phyloP scores from a whole-genome alignment of 1,140 invertebrate genomes.

The Parasteatoda tepidariorum region DNA sequence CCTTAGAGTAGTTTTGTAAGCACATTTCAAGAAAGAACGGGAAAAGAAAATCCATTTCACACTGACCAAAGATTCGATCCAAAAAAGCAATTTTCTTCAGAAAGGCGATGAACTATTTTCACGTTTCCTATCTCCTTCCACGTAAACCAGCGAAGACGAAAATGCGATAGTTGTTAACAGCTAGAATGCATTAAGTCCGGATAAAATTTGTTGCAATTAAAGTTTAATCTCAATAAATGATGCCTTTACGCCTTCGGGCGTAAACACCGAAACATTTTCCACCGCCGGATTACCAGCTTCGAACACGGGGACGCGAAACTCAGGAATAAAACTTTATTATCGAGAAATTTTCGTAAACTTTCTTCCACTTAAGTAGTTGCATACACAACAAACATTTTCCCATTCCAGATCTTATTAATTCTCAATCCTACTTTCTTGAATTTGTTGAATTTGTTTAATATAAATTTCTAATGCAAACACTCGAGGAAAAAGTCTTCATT shows the following conservation, averaged over 20 bases:
- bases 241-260: background rate
- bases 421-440: no score
- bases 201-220: background rate
- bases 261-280: background rate
- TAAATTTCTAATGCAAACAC: no score
- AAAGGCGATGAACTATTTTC: no score
- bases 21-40: background rate
- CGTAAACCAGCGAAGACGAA: background rate
- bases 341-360: no score
- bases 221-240: background rate
- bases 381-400: no score
- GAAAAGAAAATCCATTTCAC: background rate
- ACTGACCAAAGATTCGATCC: background rate
- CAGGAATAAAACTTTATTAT: no score
- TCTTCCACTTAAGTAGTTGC: no score
- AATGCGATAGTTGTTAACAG: background rate
- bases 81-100: background rate
- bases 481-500: no score
- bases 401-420: no score
- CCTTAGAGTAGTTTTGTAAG: background rate
- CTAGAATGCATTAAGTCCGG: background rate
- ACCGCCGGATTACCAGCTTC: background rate
- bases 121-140: background rate
- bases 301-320: no score
- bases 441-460: no score